Base-by-base conservation (phyloP, 2,113 vertebrate genomes). In the Lutjanus erythropterus region DNA sequence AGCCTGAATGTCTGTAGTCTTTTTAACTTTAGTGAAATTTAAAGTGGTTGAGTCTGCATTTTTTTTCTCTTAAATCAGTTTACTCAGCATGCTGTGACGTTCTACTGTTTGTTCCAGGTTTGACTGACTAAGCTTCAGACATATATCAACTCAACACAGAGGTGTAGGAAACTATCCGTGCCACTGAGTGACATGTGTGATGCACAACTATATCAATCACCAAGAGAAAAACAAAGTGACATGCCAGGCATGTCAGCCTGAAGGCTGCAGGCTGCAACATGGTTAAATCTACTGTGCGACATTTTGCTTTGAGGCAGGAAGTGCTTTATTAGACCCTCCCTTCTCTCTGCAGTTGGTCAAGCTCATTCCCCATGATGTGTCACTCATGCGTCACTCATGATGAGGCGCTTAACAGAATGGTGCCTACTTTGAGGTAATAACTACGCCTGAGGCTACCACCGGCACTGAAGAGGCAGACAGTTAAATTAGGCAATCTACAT, bases 131-230 rank as follows among this genome's bases (percentile, higher is more conserved):
- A 33, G 33, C 50, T 42, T 31, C 41, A 46, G 33, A 62, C 18
- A 52, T 18, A 55, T 29, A 68, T 55, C 16, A 67, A 62, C 29
- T 31, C 42, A 50, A 61, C 21, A 65, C 6, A 33, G n/a, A 59
- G 7, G 49, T 46, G 31, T 41, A 23, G 74, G 55, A 41, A 60
- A 37, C 9, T 18, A 35, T 19, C 12, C 6, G 0, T 14, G 25
- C 14, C 9, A n/a, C 52, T 9, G 47, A 67, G 35, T 58, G 25
- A 25, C 27, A 35, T 35, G 35, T 19, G 41, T 8, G 18, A 58
- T 75, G 14, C 42, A 71, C 46, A 77, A 74, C 74, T 18, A 55
- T 49, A 84, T 64, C 69, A 56, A 74, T 85, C 62, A 62, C 5
- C 6, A 15, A 53, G 25, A 29, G 9, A 37, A 66, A 60, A 78